Evolutionary conservation across 2,113 vertebrate species (phyloP).

Genomic region (Centropristis striata): DNA sequence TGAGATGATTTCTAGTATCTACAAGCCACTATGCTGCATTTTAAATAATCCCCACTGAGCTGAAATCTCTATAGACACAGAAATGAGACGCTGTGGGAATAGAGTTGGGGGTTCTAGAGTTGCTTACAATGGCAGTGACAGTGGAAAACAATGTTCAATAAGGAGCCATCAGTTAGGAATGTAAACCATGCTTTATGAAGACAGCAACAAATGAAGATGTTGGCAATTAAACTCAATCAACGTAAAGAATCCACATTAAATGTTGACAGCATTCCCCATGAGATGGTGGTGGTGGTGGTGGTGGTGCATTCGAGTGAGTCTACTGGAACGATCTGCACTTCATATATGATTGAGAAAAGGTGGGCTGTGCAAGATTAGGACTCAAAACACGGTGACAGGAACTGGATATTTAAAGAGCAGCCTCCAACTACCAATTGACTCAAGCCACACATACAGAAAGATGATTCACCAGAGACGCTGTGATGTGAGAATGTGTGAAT

Average conservation of each 20-base stretch:
- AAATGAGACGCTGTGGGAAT: background rate
- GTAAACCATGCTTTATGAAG: background rate
- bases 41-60: constrained; percentile 16
- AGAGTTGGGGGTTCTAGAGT: background rate
- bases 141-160: constrained; percentile 9
- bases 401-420: background rate
- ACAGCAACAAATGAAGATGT: background rate
- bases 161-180: constrained; percentile 1
- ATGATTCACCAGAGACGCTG: background rate
- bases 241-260: no score
- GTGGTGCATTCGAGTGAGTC: background rate
- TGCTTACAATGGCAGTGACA: background rate
- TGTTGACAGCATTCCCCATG: no score
- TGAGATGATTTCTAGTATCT: background rate
- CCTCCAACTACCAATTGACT: background rate
- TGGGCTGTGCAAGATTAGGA: background rate
- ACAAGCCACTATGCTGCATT: constrained; percentile 5
- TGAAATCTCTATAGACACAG: constrained; percentile 17
- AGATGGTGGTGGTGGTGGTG: background rate
- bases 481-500: background rate
- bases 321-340: no score
- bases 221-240: constrained; percentile 1
- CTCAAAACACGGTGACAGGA: background rate
- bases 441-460: background rate
- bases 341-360: background rate